Conservation (phyloP, 1,140 invertebrate genomes). For the Cyrtorhinus lividipennis region DNA sequence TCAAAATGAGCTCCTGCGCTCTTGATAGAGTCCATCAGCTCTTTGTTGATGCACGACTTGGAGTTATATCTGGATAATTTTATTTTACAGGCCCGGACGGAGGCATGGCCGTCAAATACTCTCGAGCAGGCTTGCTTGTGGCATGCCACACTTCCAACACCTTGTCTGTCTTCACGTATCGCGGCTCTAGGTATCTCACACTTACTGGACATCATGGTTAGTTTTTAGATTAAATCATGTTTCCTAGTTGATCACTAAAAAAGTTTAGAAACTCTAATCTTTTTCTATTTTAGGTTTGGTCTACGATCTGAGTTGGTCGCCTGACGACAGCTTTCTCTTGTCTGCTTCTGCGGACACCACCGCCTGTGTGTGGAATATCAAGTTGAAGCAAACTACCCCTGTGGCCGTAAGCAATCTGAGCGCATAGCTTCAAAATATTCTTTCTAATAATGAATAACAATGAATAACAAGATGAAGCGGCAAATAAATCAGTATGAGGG, state of each 20-base stretch:
- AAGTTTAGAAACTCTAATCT: no score
- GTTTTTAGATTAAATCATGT: no score
- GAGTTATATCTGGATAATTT: background rate
- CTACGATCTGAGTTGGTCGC: constrained; percentile 46
- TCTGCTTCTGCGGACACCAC: constrained; percentile 49
- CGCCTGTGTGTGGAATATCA: constrained; percentile 39
- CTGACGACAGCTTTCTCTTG: constrained; percentile 37
- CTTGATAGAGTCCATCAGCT: no score
- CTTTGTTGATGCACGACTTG: no score
- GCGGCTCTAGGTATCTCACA: constrained; percentile 13
- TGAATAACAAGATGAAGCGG: no score
- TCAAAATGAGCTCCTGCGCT: no score
- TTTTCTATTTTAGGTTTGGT: constrained; percentile 34
- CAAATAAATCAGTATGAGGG: no score
- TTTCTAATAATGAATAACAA: no score
- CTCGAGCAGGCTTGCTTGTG: constrained; percentile 36
- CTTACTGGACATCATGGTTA: constrained; percentile 24
- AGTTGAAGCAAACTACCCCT: constrained; percentile 31
- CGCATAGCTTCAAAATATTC: constrained; percentile 8
- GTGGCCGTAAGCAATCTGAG: constrained; percentile 18
- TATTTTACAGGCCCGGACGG: constrained; percentile 32
- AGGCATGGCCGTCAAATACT: constrained; percentile 34
- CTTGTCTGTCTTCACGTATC: constrained; percentile 34
- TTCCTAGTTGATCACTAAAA: no score
- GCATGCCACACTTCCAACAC: constrained; percentile 37